Conservation (phyloP, 2,113 vertebrate genomes). For the Dascyllus trimaculatus region DNA sequence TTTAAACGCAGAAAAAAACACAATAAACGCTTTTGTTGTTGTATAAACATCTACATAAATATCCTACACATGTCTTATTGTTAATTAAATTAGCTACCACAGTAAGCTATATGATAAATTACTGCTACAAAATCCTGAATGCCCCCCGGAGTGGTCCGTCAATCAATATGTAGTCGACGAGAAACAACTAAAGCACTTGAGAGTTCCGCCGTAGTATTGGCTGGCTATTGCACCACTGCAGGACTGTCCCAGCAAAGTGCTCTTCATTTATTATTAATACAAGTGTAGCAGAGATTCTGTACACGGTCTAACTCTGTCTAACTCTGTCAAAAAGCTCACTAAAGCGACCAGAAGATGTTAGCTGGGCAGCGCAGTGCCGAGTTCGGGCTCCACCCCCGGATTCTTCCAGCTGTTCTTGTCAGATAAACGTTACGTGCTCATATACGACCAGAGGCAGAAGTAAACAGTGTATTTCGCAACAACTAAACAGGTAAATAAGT, state of each 20-base stretch:
- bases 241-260: not conserved
- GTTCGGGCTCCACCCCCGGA: not conserved
- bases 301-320: not conserved
- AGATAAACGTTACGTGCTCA: not conserved
- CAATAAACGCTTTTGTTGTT: not conserved
- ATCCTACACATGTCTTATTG: too few relatives aligned
- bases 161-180: not conserved
- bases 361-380: not conserved
- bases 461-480: not conserved
- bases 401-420: slow-evolving; percentile 63
- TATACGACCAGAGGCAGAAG: not conserved
- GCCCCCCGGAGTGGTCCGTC: not conserved
- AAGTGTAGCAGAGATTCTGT: not conserved
- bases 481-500: slow-evolving; percentile 33
- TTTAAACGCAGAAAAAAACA: not conserved
- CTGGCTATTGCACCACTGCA: not conserved
- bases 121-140: slow-evolving; percentile 26
- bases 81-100: not conserved
- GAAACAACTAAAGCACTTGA: slow-evolving; percentile 11
- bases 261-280: not conserved
- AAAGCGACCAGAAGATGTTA: too few relatives aligned
- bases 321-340: too few relatives aligned
- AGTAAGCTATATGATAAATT: not conserved
- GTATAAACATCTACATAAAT: too few relatives aligned
- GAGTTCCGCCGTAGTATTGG: not conserved